A percentile compares a stretch with the other conserved stretches of the same genome.
Conservation (phyloP, 1,140 invertebrate species). For the Cydia pomonella region DNA sequence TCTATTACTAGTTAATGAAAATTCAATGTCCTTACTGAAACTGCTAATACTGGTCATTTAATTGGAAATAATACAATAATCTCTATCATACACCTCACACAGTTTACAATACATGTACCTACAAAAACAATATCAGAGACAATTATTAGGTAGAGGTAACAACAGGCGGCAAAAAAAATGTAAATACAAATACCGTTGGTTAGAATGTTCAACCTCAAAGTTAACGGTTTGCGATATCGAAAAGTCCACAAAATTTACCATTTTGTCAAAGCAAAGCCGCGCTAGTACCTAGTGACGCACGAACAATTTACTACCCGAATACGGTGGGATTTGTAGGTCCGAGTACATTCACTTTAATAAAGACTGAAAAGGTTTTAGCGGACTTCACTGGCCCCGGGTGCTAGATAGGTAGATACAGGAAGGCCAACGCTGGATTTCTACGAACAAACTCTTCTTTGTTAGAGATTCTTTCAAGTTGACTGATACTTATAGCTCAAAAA, state of each 20-base stretch:
- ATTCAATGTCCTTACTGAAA: too few relatives aligned
- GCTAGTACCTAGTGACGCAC: slow-evolving; percentile 36
- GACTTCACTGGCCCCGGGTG: neutral
- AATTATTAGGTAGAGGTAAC: too few relatives aligned
- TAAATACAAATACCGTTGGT: too few relatives aligned
- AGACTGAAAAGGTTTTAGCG: slow-evolving; percentile 28
- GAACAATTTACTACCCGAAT: slow-evolving; percentile 36
- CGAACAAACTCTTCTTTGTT: slow-evolving; percentile 5
- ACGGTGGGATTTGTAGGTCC: slow-evolving; percentile 27
- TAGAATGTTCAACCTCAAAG: neutral
- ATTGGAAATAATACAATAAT: neutral
- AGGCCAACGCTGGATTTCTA: neutral
- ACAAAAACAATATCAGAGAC: too few relatives aligned
- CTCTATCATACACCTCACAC: too few relatives aligned
- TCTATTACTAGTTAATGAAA: too few relatives aligned
- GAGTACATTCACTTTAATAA: slow-evolving; percentile 30
- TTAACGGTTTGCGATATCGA: slow-evolving; percentile 24
- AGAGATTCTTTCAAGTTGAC: neutral
- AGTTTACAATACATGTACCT: too few relatives aligned
- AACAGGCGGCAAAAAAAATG: too few relatives aligned
- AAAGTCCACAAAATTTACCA: slow-evolving; percentile 34
- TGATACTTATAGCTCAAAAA: neutral
- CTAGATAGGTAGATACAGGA: neutral
- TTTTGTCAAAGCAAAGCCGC: slow-evolving; percentile 23
- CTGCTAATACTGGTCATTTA: too few relatives aligned